A percentile compares a stretch with the other conserved stretches of the same genome.
These are phyloP conservation scores for Danio kyathit DNA, from an alignment of 2,797 vertebrate species.

Conservation along the genomic window DNA sequence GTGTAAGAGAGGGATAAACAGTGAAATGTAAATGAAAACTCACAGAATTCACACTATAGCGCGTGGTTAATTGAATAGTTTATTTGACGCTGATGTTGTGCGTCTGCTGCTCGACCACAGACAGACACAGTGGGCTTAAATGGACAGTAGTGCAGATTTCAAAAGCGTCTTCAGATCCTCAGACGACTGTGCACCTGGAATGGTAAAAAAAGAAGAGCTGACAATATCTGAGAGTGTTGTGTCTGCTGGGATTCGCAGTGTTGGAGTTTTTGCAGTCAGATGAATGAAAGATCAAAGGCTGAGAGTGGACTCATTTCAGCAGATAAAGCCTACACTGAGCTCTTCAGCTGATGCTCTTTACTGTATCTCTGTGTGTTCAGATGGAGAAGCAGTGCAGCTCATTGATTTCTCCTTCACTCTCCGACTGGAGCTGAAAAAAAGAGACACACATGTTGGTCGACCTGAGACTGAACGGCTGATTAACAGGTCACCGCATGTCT, in stretches of 20 bases:
- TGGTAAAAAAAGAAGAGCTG: conserved; percentile 9
- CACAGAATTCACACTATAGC: too few relatives aligned
- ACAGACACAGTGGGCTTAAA: background rate
- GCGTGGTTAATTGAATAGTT: background rate
- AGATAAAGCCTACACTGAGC: conserved; percentile 11
- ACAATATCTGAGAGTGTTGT: conserved; percentile 18
- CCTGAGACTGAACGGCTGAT: too few relatives aligned
- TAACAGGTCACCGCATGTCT: too few relatives aligned
- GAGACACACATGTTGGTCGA: too few relatives aligned
- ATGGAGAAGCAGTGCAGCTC: background rate
- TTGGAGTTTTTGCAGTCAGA: conserved; percentile 13
- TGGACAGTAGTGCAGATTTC: background rate
- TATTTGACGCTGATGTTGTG: background rate
- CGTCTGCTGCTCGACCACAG: background rate
- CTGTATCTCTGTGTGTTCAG: background rate
- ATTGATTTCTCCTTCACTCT: background rate
- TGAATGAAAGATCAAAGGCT: conserved; percentile 39
- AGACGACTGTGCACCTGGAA: background rate
- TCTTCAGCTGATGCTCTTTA: background rate
- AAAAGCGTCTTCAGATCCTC: background rate
- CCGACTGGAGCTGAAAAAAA: too few relatives aligned
- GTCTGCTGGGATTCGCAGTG: conserved; percentile 6
- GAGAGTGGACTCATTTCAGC: conserved; percentile 19
- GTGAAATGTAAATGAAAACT: too few relatives aligned
- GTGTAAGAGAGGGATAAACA: too few relatives aligned